phyloP scores from a whole-genome alignment of 2,113 vertebrate genomes.

The Anhinga rufa region DNA sequence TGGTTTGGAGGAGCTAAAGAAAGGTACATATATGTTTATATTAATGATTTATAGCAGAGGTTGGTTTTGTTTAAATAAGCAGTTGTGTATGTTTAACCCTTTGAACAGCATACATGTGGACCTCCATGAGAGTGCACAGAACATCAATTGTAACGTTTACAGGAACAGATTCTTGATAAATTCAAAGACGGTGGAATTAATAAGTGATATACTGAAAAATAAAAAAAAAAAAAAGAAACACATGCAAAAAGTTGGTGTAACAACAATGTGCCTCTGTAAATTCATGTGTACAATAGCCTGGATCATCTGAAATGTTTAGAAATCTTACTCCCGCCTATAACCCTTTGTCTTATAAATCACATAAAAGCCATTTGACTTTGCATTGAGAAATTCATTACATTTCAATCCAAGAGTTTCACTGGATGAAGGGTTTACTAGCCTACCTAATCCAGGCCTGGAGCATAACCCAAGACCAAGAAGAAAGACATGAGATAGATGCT shows the following conservation, averaged over 20 bases:
- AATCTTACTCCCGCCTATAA: neutral
- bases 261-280: neutral
- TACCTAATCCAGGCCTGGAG: neutral
- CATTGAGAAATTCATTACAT: neutral
- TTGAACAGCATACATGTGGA: neutral
- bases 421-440: neutral
- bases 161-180: neutral
- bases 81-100: neutral
- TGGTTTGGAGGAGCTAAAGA: neutral
- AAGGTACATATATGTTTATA: rapidly evolving
- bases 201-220: rapidly evolving
- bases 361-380: neutral
- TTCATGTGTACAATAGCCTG: neutral
- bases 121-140: neutral
- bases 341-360: neutral
- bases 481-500: neutral
- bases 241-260: neutral
- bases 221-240: neutral
- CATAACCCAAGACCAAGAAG: neutral
- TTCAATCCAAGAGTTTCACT: neutral
- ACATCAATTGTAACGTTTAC: neutral
- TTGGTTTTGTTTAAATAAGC: neutral
- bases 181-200: neutral
- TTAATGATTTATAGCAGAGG: neutral
- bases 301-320: neutral